Evolutionary conservation across 2,888 invertebrate genomes (phyloP).

Genomic region (Drosophila peninsularis): DNA sequence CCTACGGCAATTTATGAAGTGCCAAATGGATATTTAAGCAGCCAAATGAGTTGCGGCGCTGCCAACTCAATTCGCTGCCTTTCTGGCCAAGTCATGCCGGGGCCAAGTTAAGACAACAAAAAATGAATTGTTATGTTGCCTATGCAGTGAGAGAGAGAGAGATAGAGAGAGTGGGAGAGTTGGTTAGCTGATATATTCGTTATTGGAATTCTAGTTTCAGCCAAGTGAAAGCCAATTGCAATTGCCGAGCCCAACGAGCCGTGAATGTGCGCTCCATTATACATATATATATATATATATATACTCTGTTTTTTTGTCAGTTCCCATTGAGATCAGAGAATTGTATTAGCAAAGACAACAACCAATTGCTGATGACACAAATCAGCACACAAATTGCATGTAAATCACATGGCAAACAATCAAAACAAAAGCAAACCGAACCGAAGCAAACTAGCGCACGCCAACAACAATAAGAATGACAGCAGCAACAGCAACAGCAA

Average conservation of each 20-base stretch:
- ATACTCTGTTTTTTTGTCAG: not conserved
- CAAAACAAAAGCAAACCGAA: constrained; percentile 46
- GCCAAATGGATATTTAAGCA: constrained; percentile 66
- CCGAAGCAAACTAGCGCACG: constrained; percentile 46
- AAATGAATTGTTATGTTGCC: constrained; percentile 24
- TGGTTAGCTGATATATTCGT: not conserved
- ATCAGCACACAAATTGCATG: constrained; percentile 58
- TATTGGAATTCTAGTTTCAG: constrained; percentile 7
- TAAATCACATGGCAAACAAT: constrained; percentile 59
- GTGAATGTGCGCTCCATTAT: constrained; percentile 25
- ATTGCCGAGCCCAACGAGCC: constrained; percentile 42
- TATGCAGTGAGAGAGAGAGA: constrained; percentile 23
- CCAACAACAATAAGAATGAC: constrained; percentile 19
- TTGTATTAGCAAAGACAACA: constrained; percentile 56
- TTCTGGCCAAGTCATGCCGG: constrained; percentile 30
- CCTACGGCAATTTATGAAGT: constrained; percentile 65
- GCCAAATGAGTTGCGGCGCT: constrained; percentile 36
- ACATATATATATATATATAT: not conserved
- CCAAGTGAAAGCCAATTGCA: constrained; percentile 49
- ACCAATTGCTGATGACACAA: constrained; percentile 61
- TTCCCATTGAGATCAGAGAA: constrained; percentile 41
- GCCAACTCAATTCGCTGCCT: constrained; percentile 40
- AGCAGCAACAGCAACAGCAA: constrained; percentile 23
- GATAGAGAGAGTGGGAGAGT: constrained; percentile 20
- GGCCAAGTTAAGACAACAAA: constrained; percentile 8